Percentiles rank a stretch among this genome's conserved stretches.
Evolutionary conservation across 37 sponge, comb jelly and placozoan species (phyloP).

Genomic region (Hexactinellida sp.): DNA sequence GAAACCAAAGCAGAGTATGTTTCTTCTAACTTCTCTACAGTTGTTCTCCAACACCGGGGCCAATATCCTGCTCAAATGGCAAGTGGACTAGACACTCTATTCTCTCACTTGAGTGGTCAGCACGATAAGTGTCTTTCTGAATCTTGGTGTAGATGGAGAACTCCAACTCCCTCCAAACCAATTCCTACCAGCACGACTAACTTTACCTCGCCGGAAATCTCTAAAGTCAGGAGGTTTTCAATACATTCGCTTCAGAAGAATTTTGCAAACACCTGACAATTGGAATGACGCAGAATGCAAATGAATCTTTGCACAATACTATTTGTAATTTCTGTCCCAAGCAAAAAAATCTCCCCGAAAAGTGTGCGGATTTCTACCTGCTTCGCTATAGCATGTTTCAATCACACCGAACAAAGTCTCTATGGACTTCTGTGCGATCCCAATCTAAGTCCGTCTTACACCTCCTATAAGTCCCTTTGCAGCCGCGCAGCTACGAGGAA

Average conservation of each 20-base stretch:
- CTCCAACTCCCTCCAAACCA: background rate
- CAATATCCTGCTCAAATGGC: background rate
- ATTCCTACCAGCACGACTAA: background rate
- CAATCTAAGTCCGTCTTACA: background rate
- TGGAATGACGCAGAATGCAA: background rate
- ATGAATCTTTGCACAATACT: background rate
- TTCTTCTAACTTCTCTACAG: background rate
- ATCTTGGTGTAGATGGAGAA: background rate
- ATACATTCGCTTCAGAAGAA: background rate
- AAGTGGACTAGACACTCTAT: background rate
- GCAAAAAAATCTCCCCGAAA: too few relatives aligned
- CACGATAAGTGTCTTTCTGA: background rate
- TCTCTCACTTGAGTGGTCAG: background rate
- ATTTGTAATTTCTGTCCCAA: conserved; percentile 8
- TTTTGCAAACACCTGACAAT: background rate
- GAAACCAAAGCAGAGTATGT: background rate
- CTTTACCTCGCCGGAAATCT: background rate
- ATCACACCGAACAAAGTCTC: too few relatives aligned
- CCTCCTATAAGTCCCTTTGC: background rate
- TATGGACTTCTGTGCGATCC: too few relatives aligned
- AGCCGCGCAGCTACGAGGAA: background rate
- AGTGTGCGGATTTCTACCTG: too few relatives aligned
- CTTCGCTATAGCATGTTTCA: too few relatives aligned
- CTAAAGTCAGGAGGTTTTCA: background rate
- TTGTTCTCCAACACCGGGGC: background rate